These are phyloP conservation scores for Popillia japonica DNA, from an alignment of 1,140 invertebrate genomes.

Conservation along the genomic window DNA sequence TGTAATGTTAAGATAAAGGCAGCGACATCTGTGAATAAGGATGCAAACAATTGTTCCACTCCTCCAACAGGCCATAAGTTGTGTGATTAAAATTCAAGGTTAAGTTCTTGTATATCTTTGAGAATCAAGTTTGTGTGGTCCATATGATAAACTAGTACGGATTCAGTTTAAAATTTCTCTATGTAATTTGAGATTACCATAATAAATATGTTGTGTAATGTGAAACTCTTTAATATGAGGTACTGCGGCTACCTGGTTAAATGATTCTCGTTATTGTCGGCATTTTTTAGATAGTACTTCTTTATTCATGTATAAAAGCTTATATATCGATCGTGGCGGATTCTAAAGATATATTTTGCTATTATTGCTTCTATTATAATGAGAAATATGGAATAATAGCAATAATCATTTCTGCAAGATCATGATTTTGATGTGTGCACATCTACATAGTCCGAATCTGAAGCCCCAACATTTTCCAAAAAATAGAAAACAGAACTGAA, in stretches of 20 bases:
- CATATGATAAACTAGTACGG: slow-evolving; percentile 38
- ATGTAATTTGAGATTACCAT: slow-evolving; percentile 36
- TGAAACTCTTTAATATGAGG: slow-evolving; percentile 29
- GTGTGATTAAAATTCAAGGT: slow-evolving; percentile 42
- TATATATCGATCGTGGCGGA: neutral
- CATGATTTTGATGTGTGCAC: too few relatives aligned
- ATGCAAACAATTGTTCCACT: slow-evolving; percentile 18
- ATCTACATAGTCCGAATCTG: too few relatives aligned
- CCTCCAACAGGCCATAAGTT: slow-evolving; percentile 27
- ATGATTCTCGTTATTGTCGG: slow-evolving; percentile 5
- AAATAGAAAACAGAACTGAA: too few relatives aligned
- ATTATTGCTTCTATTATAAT: too few relatives aligned
- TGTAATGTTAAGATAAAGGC: neutral
- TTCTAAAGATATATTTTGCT: neutral
- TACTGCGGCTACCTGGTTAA: slow-evolving; percentile 12
- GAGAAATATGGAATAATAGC: too few relatives aligned
- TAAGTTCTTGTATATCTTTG: slow-evolving; percentile 40
- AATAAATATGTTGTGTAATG: slow-evolving; percentile 39
- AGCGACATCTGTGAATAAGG: slow-evolving; percentile 28
- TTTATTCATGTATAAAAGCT: neutral
- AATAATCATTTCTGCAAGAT: too few relatives aligned
- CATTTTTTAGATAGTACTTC: neutral
- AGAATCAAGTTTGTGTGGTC: slow-evolving; percentile 39
- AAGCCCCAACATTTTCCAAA: too few relatives aligned
- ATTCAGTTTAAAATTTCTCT: slow-evolving; percentile 39